Evolutionary conservation across 2,888 invertebrate genomes (phyloP).

Genomic region (Rotaria macrura): DNA sequence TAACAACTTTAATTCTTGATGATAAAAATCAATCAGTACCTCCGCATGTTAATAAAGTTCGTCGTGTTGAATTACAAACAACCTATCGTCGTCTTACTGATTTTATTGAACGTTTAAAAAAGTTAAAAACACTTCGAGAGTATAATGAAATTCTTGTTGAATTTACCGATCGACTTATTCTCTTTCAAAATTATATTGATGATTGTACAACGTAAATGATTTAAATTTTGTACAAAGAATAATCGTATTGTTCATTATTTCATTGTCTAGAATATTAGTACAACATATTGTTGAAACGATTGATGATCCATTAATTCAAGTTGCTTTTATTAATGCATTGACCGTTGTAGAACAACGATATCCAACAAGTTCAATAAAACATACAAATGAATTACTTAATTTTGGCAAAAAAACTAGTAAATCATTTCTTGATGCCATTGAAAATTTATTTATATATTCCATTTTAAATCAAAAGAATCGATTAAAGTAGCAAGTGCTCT

Average conservation of each 20-base stretch:
- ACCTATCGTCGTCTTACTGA: neutral
- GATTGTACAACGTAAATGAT: neutral
- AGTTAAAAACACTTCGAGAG: neutral
- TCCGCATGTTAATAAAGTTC: neutral
- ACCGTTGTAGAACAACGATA: neutral
- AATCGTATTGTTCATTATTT: neutral
- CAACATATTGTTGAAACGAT: neutral
- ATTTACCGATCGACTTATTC: neutral
- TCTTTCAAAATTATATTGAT: neutral
- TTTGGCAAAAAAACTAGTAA: neutral
- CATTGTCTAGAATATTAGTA: neutral
- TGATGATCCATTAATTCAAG: neutral
- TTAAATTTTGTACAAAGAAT: no score
- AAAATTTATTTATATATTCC: neutral
- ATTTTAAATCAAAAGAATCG: neutral
- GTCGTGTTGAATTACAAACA: neutral
- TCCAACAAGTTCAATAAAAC: neutral
- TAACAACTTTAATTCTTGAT: neutral
- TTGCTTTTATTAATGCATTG: neutral
- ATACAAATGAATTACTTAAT: neutral
- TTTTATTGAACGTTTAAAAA: neutral
- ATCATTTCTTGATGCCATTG: no score
- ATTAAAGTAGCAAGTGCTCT: neutral
- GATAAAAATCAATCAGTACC: neutral
- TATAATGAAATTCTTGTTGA: neutral